Percentiles rank a stretch among this genome's conserved stretches.
phyloP scores from a whole-genome alignment of 2,888 invertebrate species.

The Ectropis crepuscularia region DNA sequence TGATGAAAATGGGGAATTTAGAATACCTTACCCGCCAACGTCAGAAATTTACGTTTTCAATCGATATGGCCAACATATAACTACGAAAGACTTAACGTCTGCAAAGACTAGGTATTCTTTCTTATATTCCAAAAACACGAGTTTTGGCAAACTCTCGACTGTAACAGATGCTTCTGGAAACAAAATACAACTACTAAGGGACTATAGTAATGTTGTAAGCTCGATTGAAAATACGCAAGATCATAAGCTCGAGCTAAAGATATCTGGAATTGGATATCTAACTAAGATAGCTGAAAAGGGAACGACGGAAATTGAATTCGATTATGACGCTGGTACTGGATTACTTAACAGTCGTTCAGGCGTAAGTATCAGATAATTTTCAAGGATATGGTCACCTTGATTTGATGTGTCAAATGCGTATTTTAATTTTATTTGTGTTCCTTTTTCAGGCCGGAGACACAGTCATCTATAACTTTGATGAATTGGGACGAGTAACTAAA shows the following conservation, averaged over 20 bases:
- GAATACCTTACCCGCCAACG: slow-evolving; percentile 96
- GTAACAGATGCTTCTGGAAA: slow-evolving; percentile 97
- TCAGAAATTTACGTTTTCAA: slow-evolving; percentile 98
- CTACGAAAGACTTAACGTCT: slow-evolving; percentile 97
- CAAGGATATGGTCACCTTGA: not conserved
- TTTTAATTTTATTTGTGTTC: slow-evolving; percentile 22
- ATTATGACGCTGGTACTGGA: slow-evolving; percentile 95
- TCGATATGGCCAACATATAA: slow-evolving; percentile 97
- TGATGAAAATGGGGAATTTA: slow-evolving; percentile 95
- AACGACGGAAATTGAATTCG: slow-evolving; percentile 93
- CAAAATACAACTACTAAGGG: slow-evolving; percentile 95
- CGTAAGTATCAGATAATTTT: slow-evolving; percentile 72
- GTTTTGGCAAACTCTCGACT: slow-evolving; percentile 96
- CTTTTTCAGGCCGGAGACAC: slow-evolving; percentile 90
- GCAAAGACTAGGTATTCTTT: slow-evolving; percentile 97
- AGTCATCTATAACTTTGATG: slow-evolving; percentile 96
- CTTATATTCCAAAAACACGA: slow-evolving; percentile 98
- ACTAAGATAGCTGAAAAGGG: slow-evolving; percentile 95
- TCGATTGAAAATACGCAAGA: slow-evolving; percentile 97
- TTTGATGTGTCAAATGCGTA: not conserved
- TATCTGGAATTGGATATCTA: slow-evolving; percentile 96
- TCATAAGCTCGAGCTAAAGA: slow-evolving; percentile 95
- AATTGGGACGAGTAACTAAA: slow-evolving; percentile 93
- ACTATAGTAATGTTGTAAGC: slow-evolving; percentile 96
- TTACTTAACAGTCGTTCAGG: slow-evolving; percentile 93